Evolutionary conservation across 2,797 vertebrate genomes (phyloP), one percentile per base, ranked within the genome.

Genomic region (Myripristis jacobus): DNA sequence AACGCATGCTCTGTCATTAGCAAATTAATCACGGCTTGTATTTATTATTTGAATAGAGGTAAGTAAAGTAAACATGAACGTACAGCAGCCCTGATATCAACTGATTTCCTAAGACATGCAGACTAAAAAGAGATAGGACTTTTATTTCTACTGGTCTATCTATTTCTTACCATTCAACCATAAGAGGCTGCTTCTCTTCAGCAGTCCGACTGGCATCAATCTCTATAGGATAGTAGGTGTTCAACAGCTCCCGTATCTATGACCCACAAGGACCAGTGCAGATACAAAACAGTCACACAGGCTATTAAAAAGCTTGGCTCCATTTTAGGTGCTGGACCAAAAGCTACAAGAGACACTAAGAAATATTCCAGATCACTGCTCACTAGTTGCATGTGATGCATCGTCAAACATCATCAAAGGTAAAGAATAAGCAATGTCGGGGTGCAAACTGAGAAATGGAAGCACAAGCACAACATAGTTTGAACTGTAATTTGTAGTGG

Each of bases 191-290:
- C 64, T 98, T 98, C 87, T 98, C 96, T 21, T 95, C 92, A 57
- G 82, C 44, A 11, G 89, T 92, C 54, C 79, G 90, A 5, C 90
- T 74, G 0, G 93, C 91, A 81, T 98, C 95, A 0, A 96, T 96
- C 87, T 98, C 97, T 43, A 97, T 96, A 19, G 96, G 96, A 69
- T 97, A 98, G 84, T 97, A 98, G 31, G 88, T 89, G 66, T 95
- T 90, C 51, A 96, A 80, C 56, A 98, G 92, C 0, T 92, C 87
- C 34, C 82, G 88, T 43, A 97, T 92, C 96, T 98, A 55, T 22
- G 88, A 1, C 60, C 36, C 41, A 41, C 38, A 53, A 9, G 21
- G 10, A 67, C 0, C 51, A 65, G 68, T 9, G 81, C 34, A 65
- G 52, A 2, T 41, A 0, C 5, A 31, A 2, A 38, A 58, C 5